A percentile compares a stretch with the other conserved stretches of the same genome.
phyloP scores from a whole-genome alignment of 2,888 invertebrate genomes.

The Tipula lateralis region DNA sequence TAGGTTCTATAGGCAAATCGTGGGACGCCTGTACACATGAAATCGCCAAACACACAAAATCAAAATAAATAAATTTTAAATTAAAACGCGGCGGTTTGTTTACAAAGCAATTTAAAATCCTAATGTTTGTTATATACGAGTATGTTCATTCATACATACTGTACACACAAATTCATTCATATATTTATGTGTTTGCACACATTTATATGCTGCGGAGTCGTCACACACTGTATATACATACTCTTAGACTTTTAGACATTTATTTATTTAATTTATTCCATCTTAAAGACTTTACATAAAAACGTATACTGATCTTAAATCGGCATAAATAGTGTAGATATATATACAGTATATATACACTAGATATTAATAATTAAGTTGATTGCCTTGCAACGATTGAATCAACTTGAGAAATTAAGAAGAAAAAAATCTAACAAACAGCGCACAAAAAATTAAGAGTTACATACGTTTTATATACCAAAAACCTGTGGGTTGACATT shows the following conservation, averaged over 20 bases:
- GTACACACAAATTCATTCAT: background rate
- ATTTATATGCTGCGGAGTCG: background rate
- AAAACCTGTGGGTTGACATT: constrained; percentile 6
- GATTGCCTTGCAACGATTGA: constrained; percentile 19
- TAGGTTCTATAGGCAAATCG: too few relatives aligned
- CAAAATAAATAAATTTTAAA: background rate
- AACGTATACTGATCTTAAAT: background rate
- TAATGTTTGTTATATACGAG: background rate
- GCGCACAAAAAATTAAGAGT: background rate
- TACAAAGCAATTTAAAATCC: constrained; percentile 5
- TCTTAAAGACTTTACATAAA: background rate
- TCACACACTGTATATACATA: background rate
- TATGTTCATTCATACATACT: background rate
- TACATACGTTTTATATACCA: background rate
- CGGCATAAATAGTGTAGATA: background rate
- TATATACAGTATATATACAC: background rate
- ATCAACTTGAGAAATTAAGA: background rate
- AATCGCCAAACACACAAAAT: background rate
- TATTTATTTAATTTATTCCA: background rate
- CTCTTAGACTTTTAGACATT: background rate
- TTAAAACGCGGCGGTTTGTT: background rate
- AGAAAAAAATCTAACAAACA: background rate
- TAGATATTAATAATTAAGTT: background rate
- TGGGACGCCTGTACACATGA: too few relatives aligned
- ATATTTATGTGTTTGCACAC: background rate